phyloP scores from a whole-genome alignment of 2,113 vertebrate species.

The Mobula birostris region DNA sequence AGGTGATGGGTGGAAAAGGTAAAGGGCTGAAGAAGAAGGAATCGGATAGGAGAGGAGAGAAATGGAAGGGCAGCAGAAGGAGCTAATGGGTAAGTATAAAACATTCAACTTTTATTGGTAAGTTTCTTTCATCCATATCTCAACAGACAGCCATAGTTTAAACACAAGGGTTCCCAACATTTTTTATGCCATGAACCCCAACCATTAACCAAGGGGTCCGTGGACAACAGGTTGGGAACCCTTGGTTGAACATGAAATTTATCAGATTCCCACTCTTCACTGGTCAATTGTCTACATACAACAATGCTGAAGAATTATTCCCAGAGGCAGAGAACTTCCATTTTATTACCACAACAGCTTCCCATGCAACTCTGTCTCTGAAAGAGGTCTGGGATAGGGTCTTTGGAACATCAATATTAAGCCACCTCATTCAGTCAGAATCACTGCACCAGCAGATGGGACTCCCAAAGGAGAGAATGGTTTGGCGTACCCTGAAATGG shows the following conservation, averaged over 20 bases:
- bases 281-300: background rate
- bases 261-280: no score
- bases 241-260: no score
- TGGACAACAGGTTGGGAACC: no score
- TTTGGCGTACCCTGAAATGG: background rate
- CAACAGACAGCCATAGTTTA: background rate
- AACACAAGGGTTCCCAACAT: no score
- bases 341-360: background rate
- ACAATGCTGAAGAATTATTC: background rate
- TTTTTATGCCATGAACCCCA: no score
- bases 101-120: background rate
- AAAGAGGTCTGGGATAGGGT: background rate
- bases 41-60: no score
- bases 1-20: no score
- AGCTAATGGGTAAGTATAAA: no score
- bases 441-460: background rate
- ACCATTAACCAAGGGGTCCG: no score
- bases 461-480: background rate
- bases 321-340: background rate
- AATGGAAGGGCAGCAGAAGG: no score
- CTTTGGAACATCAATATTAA: background rate
- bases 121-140: background rate
- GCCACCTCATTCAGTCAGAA: background rate
- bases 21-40: no score
- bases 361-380: background rate